Percentiles rank a stretch among this genome's conserved stretches.
phyloP scores from a whole-genome alignment of 2,797 vertebrate species.

The Gymnocypris eckloni region DNA sequence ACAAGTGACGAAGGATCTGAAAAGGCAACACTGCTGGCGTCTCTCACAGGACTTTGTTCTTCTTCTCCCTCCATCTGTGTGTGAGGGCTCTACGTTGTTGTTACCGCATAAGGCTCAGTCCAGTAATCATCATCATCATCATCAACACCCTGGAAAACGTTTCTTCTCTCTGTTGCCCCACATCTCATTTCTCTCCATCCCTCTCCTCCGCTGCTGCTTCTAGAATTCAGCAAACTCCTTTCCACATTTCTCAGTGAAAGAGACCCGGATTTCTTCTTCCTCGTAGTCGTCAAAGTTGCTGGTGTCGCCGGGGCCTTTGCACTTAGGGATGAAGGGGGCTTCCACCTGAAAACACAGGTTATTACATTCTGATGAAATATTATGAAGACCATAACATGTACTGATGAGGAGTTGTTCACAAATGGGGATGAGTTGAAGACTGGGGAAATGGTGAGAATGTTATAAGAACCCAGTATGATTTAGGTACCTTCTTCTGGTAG shows the following conservation, averaged over 20 bases:
- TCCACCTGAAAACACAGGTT: slow-evolving; percentile 81
- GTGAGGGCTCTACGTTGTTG: slow-evolving; percentile 70
- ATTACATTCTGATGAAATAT: background rate
- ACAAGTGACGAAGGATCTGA: slow-evolving; percentile 80
- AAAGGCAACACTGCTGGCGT: slow-evolving; percentile 85
- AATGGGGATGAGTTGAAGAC: background rate
- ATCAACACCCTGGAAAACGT: slow-evolving; percentile 32
- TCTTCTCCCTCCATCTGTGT: slow-evolving; percentile 59
- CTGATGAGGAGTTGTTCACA: background rate
- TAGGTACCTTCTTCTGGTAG: slow-evolving; percentile 95
- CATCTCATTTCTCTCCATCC: slow-evolving; percentile 64
- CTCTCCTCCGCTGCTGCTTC: slow-evolving; percentile 71
- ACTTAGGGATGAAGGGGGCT: slow-evolving; percentile 95
- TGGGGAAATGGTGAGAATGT: background rate
- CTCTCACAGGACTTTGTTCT: slow-evolving; percentile 75
- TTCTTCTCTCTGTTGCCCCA: slow-evolving; percentile 45
- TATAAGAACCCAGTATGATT: background rate
- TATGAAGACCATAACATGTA: background rate
- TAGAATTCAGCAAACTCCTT: slow-evolving; percentile 97
- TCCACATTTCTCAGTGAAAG: slow-evolving; percentile 92
- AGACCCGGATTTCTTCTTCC: slow-evolving; percentile 93
- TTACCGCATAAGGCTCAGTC: slow-evolving; percentile 79
- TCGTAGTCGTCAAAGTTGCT: slow-evolving; percentile 98
- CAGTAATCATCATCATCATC: slow-evolving; percentile 55
- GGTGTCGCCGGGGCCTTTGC: slow-evolving; percentile 93